Evolutionary conservation across 2,888 invertebrate genomes (phyloP).

Genomic region (Platycnemis pennipes): DNA sequence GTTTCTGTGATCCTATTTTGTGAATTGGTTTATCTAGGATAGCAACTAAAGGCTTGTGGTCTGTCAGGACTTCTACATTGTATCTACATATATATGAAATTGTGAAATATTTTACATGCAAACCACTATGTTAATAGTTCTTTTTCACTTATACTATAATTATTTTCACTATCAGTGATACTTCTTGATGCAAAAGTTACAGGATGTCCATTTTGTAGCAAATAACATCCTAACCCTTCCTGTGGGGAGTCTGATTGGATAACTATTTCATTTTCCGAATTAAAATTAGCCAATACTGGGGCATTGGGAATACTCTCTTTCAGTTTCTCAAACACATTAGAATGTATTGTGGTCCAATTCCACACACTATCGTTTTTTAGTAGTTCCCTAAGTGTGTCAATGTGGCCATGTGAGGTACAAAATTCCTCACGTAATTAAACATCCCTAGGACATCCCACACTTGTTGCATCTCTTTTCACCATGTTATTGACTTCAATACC

Average conservation of each 20-base stretch:
- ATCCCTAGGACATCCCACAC: no score
- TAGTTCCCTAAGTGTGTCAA: no score
- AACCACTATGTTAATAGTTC: neutral
- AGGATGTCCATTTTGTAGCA: slow-evolving; percentile 76
- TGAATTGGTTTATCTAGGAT: neutral
- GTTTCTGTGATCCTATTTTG: neutral
- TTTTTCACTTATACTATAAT: slow-evolving; percentile 70
- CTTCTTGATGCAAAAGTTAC: slow-evolving; percentile 76
- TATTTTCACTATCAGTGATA: slow-evolving; percentile 73
- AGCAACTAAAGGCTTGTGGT: slow-evolving; percentile 51
- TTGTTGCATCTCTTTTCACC: neutral
- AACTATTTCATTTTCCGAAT: slow-evolving; percentile 61
- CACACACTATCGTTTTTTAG: no score
- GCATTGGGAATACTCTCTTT: slow-evolving; percentile 68
- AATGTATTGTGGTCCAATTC: no score
- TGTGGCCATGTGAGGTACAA: no score
- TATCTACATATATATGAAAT: neutral
- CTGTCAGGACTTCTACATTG: slow-evolving; percentile 69
- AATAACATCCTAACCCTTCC: slow-evolving; percentile 75
- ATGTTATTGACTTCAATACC: neutral
- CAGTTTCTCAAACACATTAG: no score
- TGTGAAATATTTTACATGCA: neutral
- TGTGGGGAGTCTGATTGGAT: slow-evolving; percentile 73
- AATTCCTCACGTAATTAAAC: no score
- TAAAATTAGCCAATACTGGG: slow-evolving; percentile 70